These are phyloP conservation scores for Catagonus wagneri DNA, from an alignment of 2,113 vertebrate genomes.

Conservation along the genomic window DNA sequence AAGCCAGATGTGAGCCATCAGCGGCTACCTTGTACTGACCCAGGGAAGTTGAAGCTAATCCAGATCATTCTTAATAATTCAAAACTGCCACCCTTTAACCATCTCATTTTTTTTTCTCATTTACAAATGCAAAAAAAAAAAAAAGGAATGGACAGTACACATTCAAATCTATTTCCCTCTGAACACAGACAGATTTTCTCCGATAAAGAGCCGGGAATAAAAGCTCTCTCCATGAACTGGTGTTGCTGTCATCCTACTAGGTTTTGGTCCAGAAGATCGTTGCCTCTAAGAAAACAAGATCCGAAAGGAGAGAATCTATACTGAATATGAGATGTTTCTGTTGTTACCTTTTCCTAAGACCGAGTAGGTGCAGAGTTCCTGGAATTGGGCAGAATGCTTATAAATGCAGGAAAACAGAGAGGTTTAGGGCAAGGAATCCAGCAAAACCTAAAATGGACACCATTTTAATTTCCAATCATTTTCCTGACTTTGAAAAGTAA, in stretches of 20 bases:
- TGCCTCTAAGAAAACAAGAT: background rate
- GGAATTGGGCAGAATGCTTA: background rate
- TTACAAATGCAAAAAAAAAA: slow-evolving; percentile 48
- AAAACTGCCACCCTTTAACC: slow-evolving; percentile 75
- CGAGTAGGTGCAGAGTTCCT: background rate
- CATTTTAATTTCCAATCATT: background rate
- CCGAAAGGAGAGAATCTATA: background rate
- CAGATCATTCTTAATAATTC: slow-evolving; percentile 82
- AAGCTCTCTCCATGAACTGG: background rate
- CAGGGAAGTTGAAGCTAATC: slow-evolving; percentile 78
- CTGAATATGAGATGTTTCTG: background rate
- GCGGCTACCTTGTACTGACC: slow-evolving; percentile 81
- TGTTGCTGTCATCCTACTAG: rapidly evolving
- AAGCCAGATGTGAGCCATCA: slow-evolving; percentile 85
- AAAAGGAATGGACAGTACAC: slow-evolving; percentile 31
- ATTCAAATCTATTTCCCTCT: background rate
- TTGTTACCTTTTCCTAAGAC: background rate
- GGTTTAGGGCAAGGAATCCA: background rate
- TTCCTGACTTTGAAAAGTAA: background rate
- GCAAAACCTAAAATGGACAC: background rate
- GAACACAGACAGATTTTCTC: background rate
- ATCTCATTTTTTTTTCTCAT: slow-evolving; percentile 55
- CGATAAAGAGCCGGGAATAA: background rate
- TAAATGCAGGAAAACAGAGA: background rate
- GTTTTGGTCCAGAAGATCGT: rapidly evolving